Conservation (phyloP, 2,113 vertebrate species). For the Ranitomeya variabilis region DNA sequence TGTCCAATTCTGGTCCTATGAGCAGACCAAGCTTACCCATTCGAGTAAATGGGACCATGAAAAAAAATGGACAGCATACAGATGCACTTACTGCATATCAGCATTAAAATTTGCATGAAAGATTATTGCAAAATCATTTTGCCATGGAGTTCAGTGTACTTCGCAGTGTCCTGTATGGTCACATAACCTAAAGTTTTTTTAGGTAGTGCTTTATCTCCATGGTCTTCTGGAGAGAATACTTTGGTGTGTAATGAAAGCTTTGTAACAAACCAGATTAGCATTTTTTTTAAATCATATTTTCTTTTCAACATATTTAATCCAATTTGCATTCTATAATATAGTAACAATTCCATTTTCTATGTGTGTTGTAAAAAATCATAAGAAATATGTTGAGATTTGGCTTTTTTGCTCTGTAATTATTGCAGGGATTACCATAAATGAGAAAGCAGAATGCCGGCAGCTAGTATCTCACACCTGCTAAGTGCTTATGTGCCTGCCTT, state of each 20-base stretch:
- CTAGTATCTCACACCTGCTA: background rate
- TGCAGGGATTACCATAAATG: constrained; percentile 14
- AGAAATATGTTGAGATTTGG: background rate
- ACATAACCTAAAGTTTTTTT: background rate
- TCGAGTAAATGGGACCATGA: no score
- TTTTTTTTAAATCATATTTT: no score
- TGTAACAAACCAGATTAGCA: background rate
- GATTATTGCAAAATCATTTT: background rate
- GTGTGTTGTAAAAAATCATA: background rate
- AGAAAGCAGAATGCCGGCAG: background rate
- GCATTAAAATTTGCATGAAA: no score
- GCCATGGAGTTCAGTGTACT: background rate
- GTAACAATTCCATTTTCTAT: background rate
- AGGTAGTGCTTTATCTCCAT: background rate
- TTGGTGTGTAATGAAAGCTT: background rate
- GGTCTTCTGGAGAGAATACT: background rate
- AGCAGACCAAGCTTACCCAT: no score
- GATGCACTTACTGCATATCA: no score
- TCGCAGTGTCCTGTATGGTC: background rate
- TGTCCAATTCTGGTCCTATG: no score
- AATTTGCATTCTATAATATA: background rate
- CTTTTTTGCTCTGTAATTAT: background rate
- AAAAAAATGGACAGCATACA: no score
- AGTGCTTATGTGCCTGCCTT: background rate
- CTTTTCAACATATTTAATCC: no score